Evolutionary conservation across 2,113 vertebrate species (phyloP).

Genomic region (Centrocercus urophasianus): DNA sequence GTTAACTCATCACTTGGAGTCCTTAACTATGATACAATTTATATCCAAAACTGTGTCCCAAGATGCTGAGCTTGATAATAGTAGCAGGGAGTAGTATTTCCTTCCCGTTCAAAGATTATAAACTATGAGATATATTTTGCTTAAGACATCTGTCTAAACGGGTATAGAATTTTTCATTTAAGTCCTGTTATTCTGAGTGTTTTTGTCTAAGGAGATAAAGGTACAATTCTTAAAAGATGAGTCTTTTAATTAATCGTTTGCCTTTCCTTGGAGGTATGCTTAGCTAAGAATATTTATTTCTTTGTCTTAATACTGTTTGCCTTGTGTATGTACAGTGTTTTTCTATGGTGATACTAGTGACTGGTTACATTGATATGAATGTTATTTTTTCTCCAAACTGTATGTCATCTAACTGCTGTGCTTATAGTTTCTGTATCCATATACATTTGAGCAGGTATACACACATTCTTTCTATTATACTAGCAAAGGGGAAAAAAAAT

Average conservation of each 20-base stretch:
- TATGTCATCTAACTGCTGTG: neutral
- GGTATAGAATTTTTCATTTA: neutral
- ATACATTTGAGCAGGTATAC: neutral
- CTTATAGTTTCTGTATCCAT: neutral
- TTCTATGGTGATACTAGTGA: neutral
- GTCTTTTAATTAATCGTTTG: neutral
- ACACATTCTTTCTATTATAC: neutral
- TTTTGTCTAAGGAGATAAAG: neutral
- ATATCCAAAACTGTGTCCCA: neutral
- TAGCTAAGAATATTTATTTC: neutral
- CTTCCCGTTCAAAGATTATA: neutral
- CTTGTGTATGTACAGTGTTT: neutral
- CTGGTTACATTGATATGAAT: neutral
- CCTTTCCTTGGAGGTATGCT: neutral
- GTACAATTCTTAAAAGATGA: neutral
- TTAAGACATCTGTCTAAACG: neutral
- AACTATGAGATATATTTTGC: neutral
- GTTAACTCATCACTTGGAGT: constrained; percentile 26
- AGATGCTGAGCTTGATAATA: neutral
- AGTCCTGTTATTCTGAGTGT: neutral
- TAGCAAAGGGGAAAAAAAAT: neutral
- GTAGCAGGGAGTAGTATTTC: neutral
- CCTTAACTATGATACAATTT: constrained; percentile 6
- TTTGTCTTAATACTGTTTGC: neutral
- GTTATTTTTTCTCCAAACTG: neutral